phyloP scores from a whole-genome alignment of 2,113 vertebrate genomes.

The Caloenas nicobarica region DNA sequence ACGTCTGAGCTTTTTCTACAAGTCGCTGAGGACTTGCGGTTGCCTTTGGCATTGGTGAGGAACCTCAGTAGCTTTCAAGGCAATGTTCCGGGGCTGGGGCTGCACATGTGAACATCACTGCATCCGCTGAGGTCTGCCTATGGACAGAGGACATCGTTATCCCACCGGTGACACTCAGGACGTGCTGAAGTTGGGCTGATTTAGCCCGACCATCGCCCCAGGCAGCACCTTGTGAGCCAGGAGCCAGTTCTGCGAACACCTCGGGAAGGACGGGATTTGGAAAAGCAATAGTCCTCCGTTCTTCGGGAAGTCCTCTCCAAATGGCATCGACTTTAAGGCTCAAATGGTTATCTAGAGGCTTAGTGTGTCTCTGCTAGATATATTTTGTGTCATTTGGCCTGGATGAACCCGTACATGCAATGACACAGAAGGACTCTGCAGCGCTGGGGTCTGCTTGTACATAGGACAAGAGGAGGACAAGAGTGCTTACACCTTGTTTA shows the following conservation, averaged over 20 bases:
- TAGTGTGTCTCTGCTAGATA: not conserved
- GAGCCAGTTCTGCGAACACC: not conserved
- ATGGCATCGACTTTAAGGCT: not conserved
- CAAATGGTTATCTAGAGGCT: not conserved
- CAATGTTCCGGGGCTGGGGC: not conserved
- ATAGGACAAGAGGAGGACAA: rapidly evolving
- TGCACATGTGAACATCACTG: rapidly evolving
- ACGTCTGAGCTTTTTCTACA: not conserved
- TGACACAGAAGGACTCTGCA: not conserved
- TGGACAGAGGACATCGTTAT: not conserved
- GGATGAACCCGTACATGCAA: rapidly evolving
- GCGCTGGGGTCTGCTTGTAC: not conserved
- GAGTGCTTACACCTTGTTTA: not conserved
- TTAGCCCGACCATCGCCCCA: not conserved
- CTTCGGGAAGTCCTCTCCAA: not conserved
- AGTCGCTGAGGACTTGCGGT: not conserved
- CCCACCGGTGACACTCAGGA: not conserved
- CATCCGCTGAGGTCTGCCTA: not conserved
- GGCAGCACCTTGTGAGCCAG: not conserved
- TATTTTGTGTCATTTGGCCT: not conserved
- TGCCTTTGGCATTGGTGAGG: not conserved
- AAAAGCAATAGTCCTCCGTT: not conserved
- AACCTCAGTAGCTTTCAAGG: not conserved
- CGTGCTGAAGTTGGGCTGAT: not conserved
- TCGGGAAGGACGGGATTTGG: not conserved